These are phyloP conservation scores for Osmerus eperlanus DNA, from an alignment of 2,113 vertebrate species.

Conservation along the genomic window DNA sequence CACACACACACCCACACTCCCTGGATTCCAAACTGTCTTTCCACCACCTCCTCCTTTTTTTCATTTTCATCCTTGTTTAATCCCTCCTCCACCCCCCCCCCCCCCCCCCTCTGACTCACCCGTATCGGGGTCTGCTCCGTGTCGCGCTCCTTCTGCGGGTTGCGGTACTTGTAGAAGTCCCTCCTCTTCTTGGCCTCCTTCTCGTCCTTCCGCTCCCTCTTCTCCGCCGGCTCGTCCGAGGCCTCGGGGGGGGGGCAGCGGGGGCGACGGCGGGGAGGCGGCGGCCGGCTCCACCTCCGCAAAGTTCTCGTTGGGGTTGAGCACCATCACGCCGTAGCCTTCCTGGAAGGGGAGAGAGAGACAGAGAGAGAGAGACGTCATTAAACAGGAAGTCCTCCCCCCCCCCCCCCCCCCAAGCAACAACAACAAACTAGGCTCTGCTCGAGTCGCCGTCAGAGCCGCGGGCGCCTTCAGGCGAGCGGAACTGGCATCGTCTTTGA, in stretches of 20 bases:
- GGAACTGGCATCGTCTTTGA: too few species aligned
- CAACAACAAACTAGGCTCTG: too few species aligned
- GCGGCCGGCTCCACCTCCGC: conserved; percentile 90
- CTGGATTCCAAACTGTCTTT: too few species aligned
- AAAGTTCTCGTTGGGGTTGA: conserved; percentile 98
- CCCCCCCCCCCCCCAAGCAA: too few species aligned
- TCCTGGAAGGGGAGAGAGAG: conserved; percentile 74
- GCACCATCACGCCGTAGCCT: conserved; percentile 91
- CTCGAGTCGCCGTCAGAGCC: too few species aligned
- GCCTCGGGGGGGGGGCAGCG: conserved; percentile 77
- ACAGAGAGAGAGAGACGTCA: background rate
- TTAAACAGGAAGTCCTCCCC: too few species aligned
- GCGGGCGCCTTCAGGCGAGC: too few species aligned
- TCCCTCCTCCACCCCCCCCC: too few species aligned
- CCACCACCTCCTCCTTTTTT: too few species aligned
- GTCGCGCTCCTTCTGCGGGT: conserved; percentile 94
- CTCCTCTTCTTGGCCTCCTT: conserved; percentile 88
- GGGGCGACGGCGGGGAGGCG: conserved; percentile 10
- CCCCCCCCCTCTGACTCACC: too few species aligned
- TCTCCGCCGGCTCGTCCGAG: conserved; percentile 91
- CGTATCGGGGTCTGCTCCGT: conserved; percentile 86
- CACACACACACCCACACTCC: too few species aligned
- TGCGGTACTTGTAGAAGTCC: conserved; percentile 95
- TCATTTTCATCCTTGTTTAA: too few species aligned
- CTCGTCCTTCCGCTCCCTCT: conserved; percentile 89